Percentiles rank a stretch among this genome's conserved stretches.
Evolutionary conservation across 1,140 invertebrate species (phyloP).

Genomic region (Danaus plexippus): DNA sequence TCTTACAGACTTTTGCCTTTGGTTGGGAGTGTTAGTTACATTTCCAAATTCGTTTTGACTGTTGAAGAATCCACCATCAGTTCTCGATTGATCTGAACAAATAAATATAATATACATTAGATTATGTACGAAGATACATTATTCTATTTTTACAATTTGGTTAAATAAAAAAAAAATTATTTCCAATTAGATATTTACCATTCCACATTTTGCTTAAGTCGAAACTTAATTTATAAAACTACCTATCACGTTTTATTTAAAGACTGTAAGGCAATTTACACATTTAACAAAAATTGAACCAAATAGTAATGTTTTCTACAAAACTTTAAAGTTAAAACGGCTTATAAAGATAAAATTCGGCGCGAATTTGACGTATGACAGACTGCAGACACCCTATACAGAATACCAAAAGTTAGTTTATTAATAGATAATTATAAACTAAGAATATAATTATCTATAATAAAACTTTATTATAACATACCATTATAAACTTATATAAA

Average conservation of each 20-base stretch:
- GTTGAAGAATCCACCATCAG: slow-evolving; percentile 66
- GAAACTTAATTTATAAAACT: no score
- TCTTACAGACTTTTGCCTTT: slow-evolving; percentile 59
- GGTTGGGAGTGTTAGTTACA: slow-evolving; percentile 51
- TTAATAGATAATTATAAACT: no score
- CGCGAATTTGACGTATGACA: no score
- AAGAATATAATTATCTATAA: no score
- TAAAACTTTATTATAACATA: neutral
- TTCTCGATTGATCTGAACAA: slow-evolving; percentile 57
- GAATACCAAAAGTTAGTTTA: no score
- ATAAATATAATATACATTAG: slow-evolving; percentile 11
- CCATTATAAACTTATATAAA: neutral
- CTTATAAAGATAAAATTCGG: no score
- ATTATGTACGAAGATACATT: neutral
- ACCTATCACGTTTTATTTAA: no score
- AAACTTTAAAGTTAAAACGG: no score
- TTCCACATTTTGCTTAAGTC: slow-evolving; percentile 22
- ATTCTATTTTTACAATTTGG: neutral
- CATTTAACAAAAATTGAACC: no score
- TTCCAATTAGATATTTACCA: slow-evolving; percentile 12
- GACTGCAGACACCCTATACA: no score
- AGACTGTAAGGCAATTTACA: no score
- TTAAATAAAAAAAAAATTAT: neutral
- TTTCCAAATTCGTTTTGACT: slow-evolving; percentile 63
- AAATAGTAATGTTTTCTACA: no score